Evolutionary conservation across 2,888 invertebrate genomes (phyloP), one percentile per base, ranked within the genome.

Genomic region (Acronicta alni): DNA sequence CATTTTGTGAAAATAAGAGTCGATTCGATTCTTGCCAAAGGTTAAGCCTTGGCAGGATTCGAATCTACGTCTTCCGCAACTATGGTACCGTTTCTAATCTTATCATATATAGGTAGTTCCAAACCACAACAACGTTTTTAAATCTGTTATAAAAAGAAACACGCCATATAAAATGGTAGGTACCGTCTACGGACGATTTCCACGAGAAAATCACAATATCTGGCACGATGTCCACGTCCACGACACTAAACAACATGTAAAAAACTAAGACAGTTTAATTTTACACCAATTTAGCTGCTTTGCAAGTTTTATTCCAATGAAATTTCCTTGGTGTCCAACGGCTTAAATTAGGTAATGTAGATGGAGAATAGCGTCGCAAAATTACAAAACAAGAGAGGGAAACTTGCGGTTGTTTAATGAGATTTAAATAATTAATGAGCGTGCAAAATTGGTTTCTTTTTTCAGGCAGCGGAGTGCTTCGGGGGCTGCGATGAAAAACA

Each of bases 371-470:
- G 83, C 86, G 86, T 85, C 84, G 83, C 87, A 82, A 86, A 89
- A 90, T 88, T 87, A 88, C 87, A 85, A 87, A 88, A 88, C 86
- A 87, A 87, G 79, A 78, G 86, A 87, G 86, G 88, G 88, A 89
- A 89, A 89, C 86, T 90, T 90, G 89, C 89, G 89, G 89, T 87
- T 90, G 93, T 90, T 93, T 93, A 93, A 93, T 93, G 91, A 93
- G 91, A 93, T 94, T 94, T 94, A 93, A 94, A 94, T 94, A 94
- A 94, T 94, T 94, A 94, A 94, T 94, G 92, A 93, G 92, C 89
- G 90, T 89, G 89, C 91, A 90, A 92, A 93, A 94, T 94, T 93
- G 89, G 90, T 91, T 93, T 92, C 87, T 91, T 91, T 92, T 92
- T 91, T 88, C 89, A 91, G 89, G 84, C 79, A 80, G 80, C 77